Evolutionary conservation across 2,888 invertebrate genomes (phyloP).

Genomic region (Belgica antarctica): DNA sequence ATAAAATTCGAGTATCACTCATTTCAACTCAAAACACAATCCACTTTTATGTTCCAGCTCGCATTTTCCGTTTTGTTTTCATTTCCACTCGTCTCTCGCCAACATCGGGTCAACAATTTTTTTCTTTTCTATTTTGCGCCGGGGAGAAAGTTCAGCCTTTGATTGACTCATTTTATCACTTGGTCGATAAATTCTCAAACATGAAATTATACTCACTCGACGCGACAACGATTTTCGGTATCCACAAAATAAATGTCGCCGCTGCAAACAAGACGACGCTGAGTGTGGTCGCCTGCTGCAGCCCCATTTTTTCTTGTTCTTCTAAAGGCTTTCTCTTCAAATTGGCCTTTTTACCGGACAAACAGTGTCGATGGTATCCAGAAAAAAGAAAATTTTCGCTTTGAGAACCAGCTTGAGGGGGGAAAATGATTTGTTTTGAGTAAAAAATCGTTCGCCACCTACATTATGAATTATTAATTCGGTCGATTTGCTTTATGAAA

Average conservation of each 20-base stretch:
- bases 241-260: constrained; percentile 35
- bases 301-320: constrained; percentile 40
- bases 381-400: not conserved
- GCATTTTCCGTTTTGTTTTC: no score
- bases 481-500: not conserved
- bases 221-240: constrained; percentile 35
- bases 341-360: not conserved
- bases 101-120: not conserved
- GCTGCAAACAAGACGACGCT: constrained; percentile 34
- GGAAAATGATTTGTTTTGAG: not conserved
- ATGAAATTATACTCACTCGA: constrained; percentile 31
- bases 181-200: constrained; percentile 3
- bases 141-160: no score
- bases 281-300: constrained; percentile 27
- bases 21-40: no score
- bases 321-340: constrained; percentile 5
- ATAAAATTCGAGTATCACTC: no score
- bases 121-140: constrained; percentile 2
- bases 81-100: no score
- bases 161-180: no score
- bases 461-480: constrained; percentile 9
- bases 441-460: constrained; percentile 4
- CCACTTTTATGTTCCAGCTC: no score
- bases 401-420: constrained; percentile 15
- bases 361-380: constrained; percentile 11